Conservation (phyloP, 2,113 vertebrate genomes). For the Crotophaga sulcirostris region DNA sequence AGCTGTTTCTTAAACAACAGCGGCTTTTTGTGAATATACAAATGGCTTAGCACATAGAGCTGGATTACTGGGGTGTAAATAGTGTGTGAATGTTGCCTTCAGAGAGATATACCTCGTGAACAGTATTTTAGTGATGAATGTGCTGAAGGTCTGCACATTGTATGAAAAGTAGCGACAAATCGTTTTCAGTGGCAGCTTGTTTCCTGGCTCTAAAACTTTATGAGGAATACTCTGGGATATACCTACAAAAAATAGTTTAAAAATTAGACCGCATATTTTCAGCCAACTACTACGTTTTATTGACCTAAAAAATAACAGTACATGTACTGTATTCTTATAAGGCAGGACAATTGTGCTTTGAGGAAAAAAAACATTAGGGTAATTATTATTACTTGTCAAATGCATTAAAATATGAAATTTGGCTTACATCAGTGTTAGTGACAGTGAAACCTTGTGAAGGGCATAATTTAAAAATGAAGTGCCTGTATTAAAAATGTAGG, state of each 20-base stretch:
- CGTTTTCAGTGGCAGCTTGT: neutral
- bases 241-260: neutral
- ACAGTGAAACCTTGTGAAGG: neutral
- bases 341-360: neutral
- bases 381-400: neutral
- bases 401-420: neutral
- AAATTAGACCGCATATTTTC: fast-evolving
- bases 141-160: too few species aligned
- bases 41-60: fast-evolving
- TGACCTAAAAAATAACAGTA: neutral
- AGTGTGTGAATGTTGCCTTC: neutral
- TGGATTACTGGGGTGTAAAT: fast-evolving
- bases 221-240: neutral
- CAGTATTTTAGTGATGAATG: neutral
- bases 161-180: too few species aligned
- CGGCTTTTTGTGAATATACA: neutral
- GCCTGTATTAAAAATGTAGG: neutral
- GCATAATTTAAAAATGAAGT: neutral
- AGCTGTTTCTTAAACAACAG: neutral
- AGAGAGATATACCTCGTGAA: fast-evolving
- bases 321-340: fast-evolving
- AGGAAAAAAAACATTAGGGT: neutral
- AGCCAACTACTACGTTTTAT: neutral
- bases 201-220: neutral
- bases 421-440: neutral